A percentile compares a stretch with the other conserved stretches of the same genome.
Conservation (phyloP, 2,888 invertebrate species). For the Drosophila fungiperda region DNA sequence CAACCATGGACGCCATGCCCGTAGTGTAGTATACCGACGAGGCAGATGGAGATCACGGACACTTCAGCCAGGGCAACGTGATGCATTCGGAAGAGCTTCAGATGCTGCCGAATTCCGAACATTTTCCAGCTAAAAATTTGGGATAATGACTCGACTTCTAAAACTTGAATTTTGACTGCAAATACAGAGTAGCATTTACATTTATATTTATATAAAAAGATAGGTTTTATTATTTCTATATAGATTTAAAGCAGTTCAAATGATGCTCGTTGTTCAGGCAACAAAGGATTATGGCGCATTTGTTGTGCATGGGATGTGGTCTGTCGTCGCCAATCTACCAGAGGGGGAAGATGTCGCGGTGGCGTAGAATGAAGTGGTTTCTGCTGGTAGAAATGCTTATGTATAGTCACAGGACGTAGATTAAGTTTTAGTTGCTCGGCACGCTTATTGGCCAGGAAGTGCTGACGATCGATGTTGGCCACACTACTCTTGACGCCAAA, state of each 20-base stretch:
- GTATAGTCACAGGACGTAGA: conserved; percentile 80
- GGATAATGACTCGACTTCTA: neutral
- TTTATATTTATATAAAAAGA: neutral
- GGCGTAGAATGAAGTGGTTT: conserved; percentile 57
- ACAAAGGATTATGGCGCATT: conserved; percentile 51
- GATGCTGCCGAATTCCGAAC: conserved; percentile 19
- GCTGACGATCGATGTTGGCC: conserved; percentile 66
- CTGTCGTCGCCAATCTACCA: conserved; percentile 51
- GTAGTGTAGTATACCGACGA: conserved; percentile 48
- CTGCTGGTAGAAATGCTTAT: conserved; percentile 81
- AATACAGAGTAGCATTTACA: neutral
- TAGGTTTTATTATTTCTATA: neutral
- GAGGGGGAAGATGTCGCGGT: conserved; percentile 46
- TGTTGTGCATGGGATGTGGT: neutral
- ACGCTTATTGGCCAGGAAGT: conserved; percentile 59
- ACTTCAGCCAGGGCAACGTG: conserved; percentile 16
- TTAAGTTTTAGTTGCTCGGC: conserved; percentile 68
- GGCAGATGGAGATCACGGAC: conserved; percentile 4
- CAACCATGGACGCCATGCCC: conserved; percentile 17
- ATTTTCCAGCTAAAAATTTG: conserved; percentile 16
- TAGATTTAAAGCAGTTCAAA: conserved; percentile 19
- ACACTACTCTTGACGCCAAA: conserved; percentile 80
- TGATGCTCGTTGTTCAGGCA: conserved; percentile 45
- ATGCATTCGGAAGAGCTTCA: conserved; percentile 18
- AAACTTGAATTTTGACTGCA: conserved; percentile 39